Evolutionary conservation across 2,797 vertebrate species (phyloP).

Genomic region (Limnodromus scolopaceus): DNA sequence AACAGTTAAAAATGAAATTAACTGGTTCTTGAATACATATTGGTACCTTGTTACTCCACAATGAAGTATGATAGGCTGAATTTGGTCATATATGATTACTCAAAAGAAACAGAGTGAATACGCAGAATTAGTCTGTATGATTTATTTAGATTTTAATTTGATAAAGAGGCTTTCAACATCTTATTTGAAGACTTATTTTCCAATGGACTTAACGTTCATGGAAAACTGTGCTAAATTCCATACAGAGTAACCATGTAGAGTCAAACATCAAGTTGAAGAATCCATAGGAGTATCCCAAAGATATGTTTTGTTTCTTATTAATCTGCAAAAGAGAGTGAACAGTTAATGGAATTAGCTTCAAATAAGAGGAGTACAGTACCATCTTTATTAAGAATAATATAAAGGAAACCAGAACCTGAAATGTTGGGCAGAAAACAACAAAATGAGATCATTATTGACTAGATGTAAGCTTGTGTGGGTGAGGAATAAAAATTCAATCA

Average conservation of each 20-base stretch:
- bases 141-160: not conserved
- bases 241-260: not conserved
- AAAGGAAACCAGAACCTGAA: not conserved
- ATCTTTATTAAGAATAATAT: not conserved
- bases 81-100: not conserved
- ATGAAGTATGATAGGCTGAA: not conserved
- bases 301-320: not conserved
- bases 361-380: not conserved
- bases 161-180: not conserved
- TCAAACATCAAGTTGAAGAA: not conserved
- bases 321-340: not conserved
- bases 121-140: not conserved
- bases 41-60: not conserved
- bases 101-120: not conserved
- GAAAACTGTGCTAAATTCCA: not conserved
- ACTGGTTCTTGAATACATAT: not conserved
- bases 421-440: not conserved
- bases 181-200: not conserved
- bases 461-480: not conserved
- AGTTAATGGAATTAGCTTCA: conserved; percentile 38
- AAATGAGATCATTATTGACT: not conserved
- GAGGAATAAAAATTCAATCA: not conserved
- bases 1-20: not conserved
- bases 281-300: not conserved
- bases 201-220: not conserved